Evolutionary conservation across 2,888 invertebrate genomes (phyloP), one percentile per base, ranked within the genome.

Genomic region (Syritta pipiens): DNA sequence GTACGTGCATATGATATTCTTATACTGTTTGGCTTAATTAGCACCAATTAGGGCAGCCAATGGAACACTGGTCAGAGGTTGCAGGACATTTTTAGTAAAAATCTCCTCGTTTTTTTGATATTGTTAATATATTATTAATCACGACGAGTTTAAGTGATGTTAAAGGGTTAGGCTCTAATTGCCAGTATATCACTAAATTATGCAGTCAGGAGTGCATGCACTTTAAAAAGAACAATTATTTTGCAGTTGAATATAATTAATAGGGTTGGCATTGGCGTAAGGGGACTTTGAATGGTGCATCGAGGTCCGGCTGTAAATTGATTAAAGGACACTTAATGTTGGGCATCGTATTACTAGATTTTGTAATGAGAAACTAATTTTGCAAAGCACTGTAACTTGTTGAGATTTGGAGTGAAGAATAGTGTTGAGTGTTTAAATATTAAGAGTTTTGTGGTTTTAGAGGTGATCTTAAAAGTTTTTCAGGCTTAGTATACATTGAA

Each of bases 11-110:
- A 37, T 37, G 37, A 37, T 24, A 60, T 22, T 32, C 19, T 63
- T 44, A 53, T 69, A 28, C 40, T 57, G 63, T 44, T 67, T 60
- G 68, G 62, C 69, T 76, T 76, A 69, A 76, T 69, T 62, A 76
- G 76, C 42, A 69, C 28, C 76, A 76, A 69, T 76, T 76, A 76
- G 69, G 44, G 76, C n/a, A 37, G 17, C 9, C 37, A 3, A 48
- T 9, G 10, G 30, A 44, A 42, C 17, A 51, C 10, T 44, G 44
- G 28, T 57, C 53, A 62, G 35, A 42, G 37, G 55, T 51, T 17
- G 32, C 28, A 42, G 51, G 42, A 42, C 10, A 55, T 62, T 49
- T 28, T 40, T 48, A 17, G 26, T 26, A n/a, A 1, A 2, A 35
- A 26, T 4, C 20, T 20, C 1, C 10, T 3, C 10, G 4, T 12